A percentile compares a stretch with the other conserved stretches of the same genome.
phyloP scores from a whole-genome alignment of 2,797 vertebrate genomes.

The Mico argentatus region DNA sequence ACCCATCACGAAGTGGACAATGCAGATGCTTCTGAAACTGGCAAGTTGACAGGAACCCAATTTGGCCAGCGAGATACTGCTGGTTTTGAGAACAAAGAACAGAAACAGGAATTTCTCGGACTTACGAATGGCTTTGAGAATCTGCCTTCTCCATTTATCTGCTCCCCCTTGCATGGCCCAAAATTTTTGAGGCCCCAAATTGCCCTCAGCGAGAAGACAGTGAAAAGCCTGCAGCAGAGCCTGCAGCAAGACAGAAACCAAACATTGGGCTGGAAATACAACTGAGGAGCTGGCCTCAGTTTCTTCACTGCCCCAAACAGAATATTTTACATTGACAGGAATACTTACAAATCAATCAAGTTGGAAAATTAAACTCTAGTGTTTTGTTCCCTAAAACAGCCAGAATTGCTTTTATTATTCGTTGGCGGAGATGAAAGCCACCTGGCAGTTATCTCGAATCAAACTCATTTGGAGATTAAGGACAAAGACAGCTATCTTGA shows the following conservation, averaged over 20 bases:
- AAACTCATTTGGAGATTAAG: neutral
- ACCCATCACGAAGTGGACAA: neutral
- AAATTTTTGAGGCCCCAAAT: conserved; percentile 81
- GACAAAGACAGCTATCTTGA: neutral
- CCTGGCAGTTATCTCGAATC: neutral
- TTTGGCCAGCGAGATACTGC: neutral
- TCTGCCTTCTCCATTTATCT: conserved; percentile 32
- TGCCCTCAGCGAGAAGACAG: conserved; percentile 87
- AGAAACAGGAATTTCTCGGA: conserved; percentile 81
- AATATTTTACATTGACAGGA: conserved; percentile 86
- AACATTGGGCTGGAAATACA: conserved; percentile 86
- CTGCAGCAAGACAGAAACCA: conserved; percentile 91
- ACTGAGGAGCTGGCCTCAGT: conserved; percentile 88
- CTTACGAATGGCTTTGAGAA: conserved; percentile 94
- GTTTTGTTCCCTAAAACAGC: neutral
- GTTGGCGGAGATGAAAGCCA: neutral
- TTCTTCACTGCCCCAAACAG: conserved; percentile 86
- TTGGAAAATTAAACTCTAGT: conserved; percentile 85
- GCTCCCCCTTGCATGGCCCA: neutral
- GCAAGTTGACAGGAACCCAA: neutral
- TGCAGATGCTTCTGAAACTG: neutral
- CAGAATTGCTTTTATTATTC: neutral
- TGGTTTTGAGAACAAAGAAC: neutral
- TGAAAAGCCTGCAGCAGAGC: conserved; percentile 87
- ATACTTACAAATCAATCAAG: conserved; percentile 86